These are phyloP conservation scores for Pseudorectes ferrugineus DNA, from an alignment of 2,113 vertebrate genomes.

Conservation along the genomic window DNA sequence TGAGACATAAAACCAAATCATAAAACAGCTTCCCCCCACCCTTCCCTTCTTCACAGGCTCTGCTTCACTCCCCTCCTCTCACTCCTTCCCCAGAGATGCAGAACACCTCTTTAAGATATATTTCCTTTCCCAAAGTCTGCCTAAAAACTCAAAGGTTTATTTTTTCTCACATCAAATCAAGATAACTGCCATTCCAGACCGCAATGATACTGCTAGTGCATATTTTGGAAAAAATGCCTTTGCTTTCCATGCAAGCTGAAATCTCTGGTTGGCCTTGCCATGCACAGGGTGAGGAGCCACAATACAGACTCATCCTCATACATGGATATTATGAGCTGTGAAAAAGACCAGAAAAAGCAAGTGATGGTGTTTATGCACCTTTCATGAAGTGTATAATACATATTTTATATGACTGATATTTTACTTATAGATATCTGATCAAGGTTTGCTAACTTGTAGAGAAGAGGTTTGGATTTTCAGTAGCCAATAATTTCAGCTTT, in stretches of 20 bases:
- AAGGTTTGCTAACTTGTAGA: neutral
- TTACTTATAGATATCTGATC: neutral
- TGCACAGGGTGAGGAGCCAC: neutral
- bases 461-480: neutral
- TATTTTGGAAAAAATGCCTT: neutral
- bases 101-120: neutral
- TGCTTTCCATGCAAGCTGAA: neutral
- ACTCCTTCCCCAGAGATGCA: neutral
- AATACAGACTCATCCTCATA: fast-evolving
- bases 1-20: neutral
- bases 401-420: neutral
- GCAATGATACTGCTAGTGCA: neutral
- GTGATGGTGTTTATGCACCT: neutral
- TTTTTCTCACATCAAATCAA: neutral
- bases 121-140: neutral
- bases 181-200: neutral
- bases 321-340: neutral
- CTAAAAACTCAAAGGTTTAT: neutral
- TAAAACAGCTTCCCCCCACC: neutral
- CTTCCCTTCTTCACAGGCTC: neutral
- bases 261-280: neutral
- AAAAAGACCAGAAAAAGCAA: neutral
- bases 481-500: neutral
- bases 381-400: neutral
- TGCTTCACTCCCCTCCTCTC: neutral